Evolutionary conservation across 1,140 invertebrate species (phyloP), one percentile per base, ranked within the genome.

Genomic region (Cryptotermes secundus): DNA sequence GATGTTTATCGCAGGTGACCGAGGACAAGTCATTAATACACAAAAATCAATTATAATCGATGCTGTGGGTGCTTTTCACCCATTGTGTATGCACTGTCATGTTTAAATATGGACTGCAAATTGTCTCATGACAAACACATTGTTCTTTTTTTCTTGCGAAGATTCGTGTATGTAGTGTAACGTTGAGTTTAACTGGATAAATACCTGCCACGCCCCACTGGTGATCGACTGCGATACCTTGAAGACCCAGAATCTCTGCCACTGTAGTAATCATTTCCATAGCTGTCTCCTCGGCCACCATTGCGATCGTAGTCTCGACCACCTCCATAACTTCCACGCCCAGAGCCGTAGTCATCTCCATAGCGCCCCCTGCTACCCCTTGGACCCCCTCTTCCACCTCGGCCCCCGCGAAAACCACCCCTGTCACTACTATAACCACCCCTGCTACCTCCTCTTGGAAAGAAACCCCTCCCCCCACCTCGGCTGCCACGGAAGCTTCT

Each of bases 221-320:
- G 91, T 79, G 91, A 92, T 81, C 91, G 91, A 87, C 89, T 91
- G 86, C 91, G 88, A 87, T 91, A 92, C 88, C 91, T 91, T 86
- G 90, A 90, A 86, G 89, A 88, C 84, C 88, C 88, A 72, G 88
- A 89, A 86, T 89, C 89, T 88, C 84, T 53, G 84, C 84, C 84
- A 49, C 90, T 87, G 86, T 91, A 90, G 80, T 80, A 81, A 72
- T 84, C 72, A 12, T 79, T 79, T 45, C 80, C 86, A 83, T 90
- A 90, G 84, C 88, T 87, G 84, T 90, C 89, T 19, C 45, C 59
- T 84, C 90, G 89, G 53, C 89, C 87, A 85, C 87, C 87, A 59
- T 38, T 45, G 53, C 86, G 85, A 82, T 84, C 86, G 82, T 87
- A 87, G 82, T 86, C 87, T 81, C 88, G 86, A 80, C 88, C 86